Evolutionary conservation across 64 coral and sea anemone species (phyloP).

Genomic region (Montipora efflorescens): DNA sequence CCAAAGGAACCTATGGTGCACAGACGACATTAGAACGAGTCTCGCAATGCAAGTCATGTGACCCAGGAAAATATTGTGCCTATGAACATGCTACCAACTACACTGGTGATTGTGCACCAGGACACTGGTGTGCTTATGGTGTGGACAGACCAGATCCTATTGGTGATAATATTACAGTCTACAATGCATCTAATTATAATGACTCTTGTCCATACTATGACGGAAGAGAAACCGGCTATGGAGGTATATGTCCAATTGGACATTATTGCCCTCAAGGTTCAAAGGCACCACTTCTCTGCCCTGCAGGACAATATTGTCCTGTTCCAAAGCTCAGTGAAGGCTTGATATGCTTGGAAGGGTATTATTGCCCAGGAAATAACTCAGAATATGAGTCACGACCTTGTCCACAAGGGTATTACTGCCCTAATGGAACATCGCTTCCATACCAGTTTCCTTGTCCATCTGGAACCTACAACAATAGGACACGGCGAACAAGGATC

Average conservation of each 20-base stretch:
- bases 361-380: slow-evolving; percentile 86
- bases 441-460: slow-evolving; percentile 81
- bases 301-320: slow-evolving; percentile 77
- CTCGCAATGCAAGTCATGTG: slow-evolving; percentile 90
- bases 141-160: slow-evolving; percentile 86
- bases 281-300: slow-evolving; percentile 61
- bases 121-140: slow-evolving; percentile 94
- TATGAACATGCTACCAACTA: slow-evolving; percentile 74
- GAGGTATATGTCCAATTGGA: slow-evolving; percentile 90
- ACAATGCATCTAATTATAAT: slow-evolving; percentile 19
- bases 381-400: slow-evolving; percentile 83
- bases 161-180: slow-evolving; percentile 72
- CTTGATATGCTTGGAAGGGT: slow-evolving; percentile 77
- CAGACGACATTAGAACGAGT: slow-evolving; percentile 80
- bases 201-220: slow-evolving; percentile 88
- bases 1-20: slow-evolving; percentile 93
- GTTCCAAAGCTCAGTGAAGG: slow-evolving; percentile 72
- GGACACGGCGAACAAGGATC: slow-evolving; percentile 40
- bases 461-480: slow-evolving; percentile 82
- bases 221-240: slow-evolving; percentile 90
- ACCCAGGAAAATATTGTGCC: slow-evolving; percentile 92
- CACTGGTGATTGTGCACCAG: slow-evolving; percentile 81
- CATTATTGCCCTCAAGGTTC: slow-evolving; percentile 84
- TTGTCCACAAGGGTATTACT: slow-evolving; percentile 83
- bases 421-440: slow-evolving; percentile 77